phyloP scores from a whole-genome alignment of 2,113 vertebrate species.

The Pycnonotus jocosus region DNA sequence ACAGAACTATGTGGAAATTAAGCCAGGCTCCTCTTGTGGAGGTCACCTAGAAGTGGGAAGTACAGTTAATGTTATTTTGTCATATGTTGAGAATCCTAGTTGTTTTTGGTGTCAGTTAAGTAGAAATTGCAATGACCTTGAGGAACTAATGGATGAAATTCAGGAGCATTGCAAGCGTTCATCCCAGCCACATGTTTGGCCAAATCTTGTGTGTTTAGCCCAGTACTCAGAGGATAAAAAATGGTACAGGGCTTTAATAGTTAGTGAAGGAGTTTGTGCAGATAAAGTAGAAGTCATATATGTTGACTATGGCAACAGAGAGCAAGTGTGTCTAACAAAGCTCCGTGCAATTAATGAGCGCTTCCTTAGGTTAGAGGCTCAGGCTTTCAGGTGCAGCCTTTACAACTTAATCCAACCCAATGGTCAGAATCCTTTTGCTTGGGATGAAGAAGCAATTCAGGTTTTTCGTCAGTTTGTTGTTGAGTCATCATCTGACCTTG shows the following conservation, averaged over 20 bases:
- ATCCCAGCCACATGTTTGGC: constrained; percentile 55
- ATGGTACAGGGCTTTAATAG: constrained; percentile 89
- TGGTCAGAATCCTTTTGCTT: constrained; percentile 72
- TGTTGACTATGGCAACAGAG: constrained; percentile 87
- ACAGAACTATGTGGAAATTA: constrained; percentile 24
- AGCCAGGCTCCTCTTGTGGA: not conserved
- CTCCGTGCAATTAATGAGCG: constrained; percentile 72
- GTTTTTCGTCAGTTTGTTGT: constrained; percentile 82
- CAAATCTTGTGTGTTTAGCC: constrained; percentile 78
- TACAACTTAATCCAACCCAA: constrained; percentile 81
- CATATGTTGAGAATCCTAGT: constrained; percentile 78
- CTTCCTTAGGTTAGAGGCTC: constrained; percentile 79
- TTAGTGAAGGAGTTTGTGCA: constrained; percentile 44
- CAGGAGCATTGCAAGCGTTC: constrained; percentile 77
- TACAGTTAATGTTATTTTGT: constrained; percentile 82
- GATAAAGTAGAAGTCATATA: constrained; percentile 78
- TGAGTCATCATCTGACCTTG: constrained; percentile 47
- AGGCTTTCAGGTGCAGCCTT: constrained; percentile 91
- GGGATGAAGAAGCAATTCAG: constrained; percentile 72
- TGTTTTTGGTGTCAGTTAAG: constrained; percentile 91
- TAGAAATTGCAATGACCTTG: constrained; percentile 64
- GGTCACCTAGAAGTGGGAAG: constrained; percentile 80
- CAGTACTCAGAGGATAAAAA: constrained; percentile 72
- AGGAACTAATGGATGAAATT: constrained; percentile 80
- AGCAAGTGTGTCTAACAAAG: constrained; percentile 69